Evolutionary conservation across 30 jellyfish, hydroid and myxozoan genomes (phyloP), one percentile per base, ranked within the genome.

Genomic region (Hydractinia echinata): DNA sequence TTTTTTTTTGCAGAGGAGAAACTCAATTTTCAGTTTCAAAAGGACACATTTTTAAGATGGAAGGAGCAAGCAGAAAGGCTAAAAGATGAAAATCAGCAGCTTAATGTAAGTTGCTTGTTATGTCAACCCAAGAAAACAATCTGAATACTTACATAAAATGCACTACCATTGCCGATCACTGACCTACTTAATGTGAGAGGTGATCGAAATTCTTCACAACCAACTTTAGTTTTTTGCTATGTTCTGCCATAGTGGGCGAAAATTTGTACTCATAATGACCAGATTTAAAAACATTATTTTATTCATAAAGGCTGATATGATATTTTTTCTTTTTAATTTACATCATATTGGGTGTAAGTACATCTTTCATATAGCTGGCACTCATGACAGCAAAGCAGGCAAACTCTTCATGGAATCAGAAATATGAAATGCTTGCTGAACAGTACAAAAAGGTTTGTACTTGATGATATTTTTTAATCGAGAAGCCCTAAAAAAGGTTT

Each of bases 11-110:
- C 62, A 77, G 85, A 77, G 82, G 85, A 77, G 55, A 77, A 77
- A 61, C 39, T 77, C 18, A 54, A 77, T 30, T 77, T 77, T 54
- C 79, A 39, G 4, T 52, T 76, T 14, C 85, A 77, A 66, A 77
- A 77, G 60, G 85, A 77, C 10, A 16, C 60, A 39, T 60, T 20
- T 54, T 54, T 77, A 79, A 58, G 53, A 48, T 77, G 85, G 85
- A 77, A 77, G 60, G 55, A 55, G n/a, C 79, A 77, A 55, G 85
- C 85, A 9, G 80, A 77, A 20, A 21, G 15, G 30, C 60, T 53
- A 20, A 77, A 58, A 55, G 81, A 54, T 49, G 79, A 77, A 77
- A 77, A 77, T 53, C 53, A 77, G 49, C 13, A 74, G 14, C 21
- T 74, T 48, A 52, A 74, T 48, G 83, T 50, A 19, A 4, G 83